Base-by-base conservation (phyloP, 2,888 invertebrate species). In the Polydrusus cervinus region DNA sequence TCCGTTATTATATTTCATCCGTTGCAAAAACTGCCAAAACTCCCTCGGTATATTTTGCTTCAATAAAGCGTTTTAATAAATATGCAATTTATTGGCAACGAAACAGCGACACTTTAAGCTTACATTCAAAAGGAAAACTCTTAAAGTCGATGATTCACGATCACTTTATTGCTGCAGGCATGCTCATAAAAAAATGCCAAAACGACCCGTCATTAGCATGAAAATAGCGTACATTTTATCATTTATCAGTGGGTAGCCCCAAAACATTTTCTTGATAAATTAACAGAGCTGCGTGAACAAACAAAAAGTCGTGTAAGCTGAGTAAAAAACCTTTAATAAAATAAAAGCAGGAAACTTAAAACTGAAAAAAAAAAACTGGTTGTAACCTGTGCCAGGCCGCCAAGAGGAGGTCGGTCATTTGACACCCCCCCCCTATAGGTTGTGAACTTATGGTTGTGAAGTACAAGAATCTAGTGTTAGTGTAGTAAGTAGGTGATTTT, bases 111-210 rank as follows among this genome's bases (percentile, higher is more conserved):
- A 60, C 57, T 60, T 60, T 60, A 38, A 60, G 57, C 57, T 16
- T 34, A 14, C 57, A 38, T 38, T 60, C 18, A 60, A 38, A 38
- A 57, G 55, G 57, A 38, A 60, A 60, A 60, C 57, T 60, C 57
- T 38, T 38, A 38, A 60, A 60, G 57, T 60, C 57, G 57, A 60
- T 60, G 57, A 60, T 60, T 60, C 57, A 60, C 57, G 57, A 60
- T 60, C 57, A 18, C 16, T 60, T 40, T 60, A 38, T 18, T 60
- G 57, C 57, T 38, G 30, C 16, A 25, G 55, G 38, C n/a, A 60
- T 38, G 10, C 38, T 38, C 18, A 38, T 38, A 38, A 60, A 60
- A 60, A 60, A 55, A 55, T 55, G 34, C 55, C 25, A 34, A 0
- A 60, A 38, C 55, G 57, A 10, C 38, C 57, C 57, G 38, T 60